Evolutionary conservation across 2,113 vertebrate species (phyloP).

Genomic region (Microcebus griseorufus): DNA sequence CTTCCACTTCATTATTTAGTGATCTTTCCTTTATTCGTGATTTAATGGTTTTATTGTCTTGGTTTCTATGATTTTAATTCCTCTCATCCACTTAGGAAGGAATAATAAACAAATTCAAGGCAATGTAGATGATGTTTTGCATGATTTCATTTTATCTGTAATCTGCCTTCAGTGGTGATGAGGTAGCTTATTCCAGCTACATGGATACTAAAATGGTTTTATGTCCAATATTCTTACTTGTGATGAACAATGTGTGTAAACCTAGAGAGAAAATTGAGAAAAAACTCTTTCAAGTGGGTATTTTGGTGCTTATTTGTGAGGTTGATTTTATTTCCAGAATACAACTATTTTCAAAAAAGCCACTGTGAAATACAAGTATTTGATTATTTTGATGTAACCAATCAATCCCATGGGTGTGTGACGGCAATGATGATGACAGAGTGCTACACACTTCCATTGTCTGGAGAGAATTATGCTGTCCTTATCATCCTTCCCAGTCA

Average conservation of each 20-base stretch:
- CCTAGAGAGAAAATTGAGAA: not conserved
- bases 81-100: not conserved
- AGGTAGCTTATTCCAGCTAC: not conserved
- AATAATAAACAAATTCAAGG: constrained; percentile 8
- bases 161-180: not conserved
- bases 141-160: not conserved
- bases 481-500: not conserved
- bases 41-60: constrained; percentile 17
- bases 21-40: constrained; percentile 31
- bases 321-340: constrained; percentile 39
- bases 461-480: not conserved
- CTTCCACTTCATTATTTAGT: not conserved
- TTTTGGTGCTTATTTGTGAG: constrained; percentile 4
- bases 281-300: not conserved
- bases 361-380: not conserved
- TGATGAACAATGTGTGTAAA: not conserved
- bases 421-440: not conserved
- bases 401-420: not conserved
- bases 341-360: not conserved
- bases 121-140: constrained; percentile 15
- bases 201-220: not conserved
- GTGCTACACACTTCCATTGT: not conserved
- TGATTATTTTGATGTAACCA: not conserved
- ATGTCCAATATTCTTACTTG: not conserved
- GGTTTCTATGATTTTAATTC: constrained; percentile 55